Base-by-base conservation (phyloP, 2,797 vertebrate species). In the Sylvilagus floridanus region DNA sequence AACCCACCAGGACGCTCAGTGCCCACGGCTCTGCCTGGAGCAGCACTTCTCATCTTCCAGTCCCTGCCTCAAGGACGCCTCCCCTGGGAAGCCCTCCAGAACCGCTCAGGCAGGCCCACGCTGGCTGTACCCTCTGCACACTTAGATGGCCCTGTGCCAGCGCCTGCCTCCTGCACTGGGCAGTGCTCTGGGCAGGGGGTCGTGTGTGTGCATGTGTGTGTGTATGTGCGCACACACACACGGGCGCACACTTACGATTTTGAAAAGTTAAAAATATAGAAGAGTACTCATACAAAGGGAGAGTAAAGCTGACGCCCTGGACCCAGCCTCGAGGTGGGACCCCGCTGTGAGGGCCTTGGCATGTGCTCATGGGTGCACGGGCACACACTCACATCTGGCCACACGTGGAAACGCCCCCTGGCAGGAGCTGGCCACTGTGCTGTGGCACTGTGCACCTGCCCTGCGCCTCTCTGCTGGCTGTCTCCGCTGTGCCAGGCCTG, bases 41-140 rank as follows among this genome's bases (percentile, higher is more conserved):
- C 37, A 28, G 60, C 12, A 4, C 21, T 1, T 14, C 19, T 37
- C 60, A 0, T 21, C 19, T 69, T 17, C 60, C 52, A 50, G n/a
- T n/a, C 17, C 14, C 62, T 42, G 68, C 7, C 60, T 2, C 0
- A 19, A 83, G 26, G 57, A 35, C 21, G 37, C 85, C 42, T 86
- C 84, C 63, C 47, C 84, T 16, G 26, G 71, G 81, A 73, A 91
- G 81, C 16, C 91, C 66, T 89, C 76, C 19, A 26, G 68, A 11
- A 71, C 71, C 71, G 82, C 72, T 37, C 26, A 52, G 76, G 19
- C 24, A 62, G 86, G 14, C 24, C 47, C 7, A 12, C 7, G 32
- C 11, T 21, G 30, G 68, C n/a, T 16, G 60, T 73, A 37, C 35
- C 37, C 52, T 93, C 3, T 6, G n/a, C 47, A 81, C 42, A 54